Evolutionary conservation across 2,113 vertebrate genomes (phyloP).

Genomic region (Podarcis muralis): DNA sequence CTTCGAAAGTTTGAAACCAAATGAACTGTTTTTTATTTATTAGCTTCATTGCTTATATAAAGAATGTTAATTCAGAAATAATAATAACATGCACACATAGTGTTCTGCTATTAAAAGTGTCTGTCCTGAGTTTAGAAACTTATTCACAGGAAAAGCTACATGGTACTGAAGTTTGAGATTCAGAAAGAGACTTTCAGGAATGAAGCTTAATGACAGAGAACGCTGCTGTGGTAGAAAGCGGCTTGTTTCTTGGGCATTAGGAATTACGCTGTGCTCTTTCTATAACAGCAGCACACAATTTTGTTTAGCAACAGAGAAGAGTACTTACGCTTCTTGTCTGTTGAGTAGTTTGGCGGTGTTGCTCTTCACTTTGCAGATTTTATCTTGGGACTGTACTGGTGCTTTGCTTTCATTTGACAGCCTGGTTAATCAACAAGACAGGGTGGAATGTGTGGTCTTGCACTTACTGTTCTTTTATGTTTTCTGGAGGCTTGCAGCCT

Average conservation of each 20-base stretch:
- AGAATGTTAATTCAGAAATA: constrained; percentile 16
- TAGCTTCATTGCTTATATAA: constrained; percentile 25
- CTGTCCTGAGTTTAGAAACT: neutral
- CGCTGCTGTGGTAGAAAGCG: neutral
- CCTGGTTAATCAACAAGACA: constrained; percentile 41
- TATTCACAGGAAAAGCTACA: neutral
- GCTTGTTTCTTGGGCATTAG: constrained; percentile 8
- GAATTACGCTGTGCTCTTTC: neutral
- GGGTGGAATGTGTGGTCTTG: constrained; percentile 48
- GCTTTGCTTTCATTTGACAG: constrained; percentile 53
- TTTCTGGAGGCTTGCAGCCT: constrained; percentile 29
- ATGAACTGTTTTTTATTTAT: neutral
- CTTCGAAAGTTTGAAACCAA: constrained; percentile 18
- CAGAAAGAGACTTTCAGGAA: neutral
- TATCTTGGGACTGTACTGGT: neutral
- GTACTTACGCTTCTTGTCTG: constrained; percentile 47
- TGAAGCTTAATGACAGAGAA: neutral
- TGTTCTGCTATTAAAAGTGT: constrained; percentile 8
- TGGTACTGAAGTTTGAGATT: constrained; percentile 9
- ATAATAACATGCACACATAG: constrained; percentile 9
- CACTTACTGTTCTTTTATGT: constrained; percentile 58
- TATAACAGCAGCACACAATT: neutral
- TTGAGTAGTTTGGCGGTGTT: neutral
- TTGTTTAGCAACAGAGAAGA: constrained; percentile 16
- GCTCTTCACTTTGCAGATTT: constrained; percentile 11